Conservation (phyloP, 2,888 invertebrate genomes). For the Rhagophthalmus giganteus region DNA sequence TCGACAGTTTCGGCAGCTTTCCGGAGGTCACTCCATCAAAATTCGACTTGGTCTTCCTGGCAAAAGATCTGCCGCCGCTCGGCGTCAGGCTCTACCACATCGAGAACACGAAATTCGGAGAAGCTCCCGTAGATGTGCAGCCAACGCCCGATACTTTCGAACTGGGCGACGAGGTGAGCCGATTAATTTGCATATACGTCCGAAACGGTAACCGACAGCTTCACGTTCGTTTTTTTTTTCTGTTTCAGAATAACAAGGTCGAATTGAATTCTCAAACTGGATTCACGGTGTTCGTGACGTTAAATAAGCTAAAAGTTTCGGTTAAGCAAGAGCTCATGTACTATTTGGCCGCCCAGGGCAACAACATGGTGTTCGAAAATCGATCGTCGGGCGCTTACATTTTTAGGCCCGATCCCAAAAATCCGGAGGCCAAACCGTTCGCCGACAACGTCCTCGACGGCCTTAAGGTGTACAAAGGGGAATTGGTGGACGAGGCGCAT, state of each 20-base stretch:
- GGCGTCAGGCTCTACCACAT: conserved; percentile 68
- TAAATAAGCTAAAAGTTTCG: conserved; percentile 52
- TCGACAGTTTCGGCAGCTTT: conserved; percentile 30
- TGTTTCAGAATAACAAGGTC: conserved; percentile 45
- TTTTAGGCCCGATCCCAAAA: conserved; percentile 63
- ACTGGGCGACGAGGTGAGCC: conserved; percentile 11
- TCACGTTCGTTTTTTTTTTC: too few relatives aligned
- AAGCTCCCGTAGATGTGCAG: background rate
- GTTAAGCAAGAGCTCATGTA: conserved; percentile 70
- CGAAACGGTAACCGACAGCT: too few relatives aligned
- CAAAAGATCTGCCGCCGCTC: conserved; percentile 65
- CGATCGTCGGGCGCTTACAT: conserved; percentile 73
- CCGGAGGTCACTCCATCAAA: conserved; percentile 8
- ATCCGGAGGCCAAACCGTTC: conserved; percentile 41
- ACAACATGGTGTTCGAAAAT: conserved; percentile 55
- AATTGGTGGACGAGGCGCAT: conserved; percentile 64
- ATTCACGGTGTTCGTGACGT: conserved; percentile 55
- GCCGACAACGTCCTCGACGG: conserved; percentile 38
- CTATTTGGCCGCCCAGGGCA: conserved; percentile 63
- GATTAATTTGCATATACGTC: background rate
- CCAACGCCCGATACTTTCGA: conserved; percentile 1
- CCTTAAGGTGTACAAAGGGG: conserved; percentile 49
- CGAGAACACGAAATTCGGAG: background rate
- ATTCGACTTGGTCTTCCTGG: conserved; percentile 70
- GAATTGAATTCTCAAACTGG: conserved; percentile 56